phyloP scores from a whole-genome alignment of 2,797 vertebrate genomes.

The Rhinophrynus dorsalis region DNA sequence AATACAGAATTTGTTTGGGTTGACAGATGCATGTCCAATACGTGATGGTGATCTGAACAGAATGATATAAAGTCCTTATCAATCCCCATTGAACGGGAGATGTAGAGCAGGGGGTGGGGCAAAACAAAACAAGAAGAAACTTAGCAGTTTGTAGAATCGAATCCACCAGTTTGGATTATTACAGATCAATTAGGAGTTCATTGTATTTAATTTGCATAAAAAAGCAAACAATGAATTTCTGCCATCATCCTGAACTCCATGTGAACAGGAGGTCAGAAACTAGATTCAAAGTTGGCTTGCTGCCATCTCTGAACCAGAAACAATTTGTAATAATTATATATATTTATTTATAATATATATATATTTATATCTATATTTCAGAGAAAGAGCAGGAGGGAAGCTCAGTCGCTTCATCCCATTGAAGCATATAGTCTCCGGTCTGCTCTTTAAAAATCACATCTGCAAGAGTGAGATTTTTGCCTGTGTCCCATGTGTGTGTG shows the following conservation, averaged over 20 bases:
- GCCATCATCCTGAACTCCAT: slow-evolving; percentile 19
- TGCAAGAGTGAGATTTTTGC: slow-evolving; percentile 19
- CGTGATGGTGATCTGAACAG: slow-evolving; percentile 33
- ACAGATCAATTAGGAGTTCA: slow-evolving; percentile 34
- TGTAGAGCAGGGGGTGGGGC: not conserved
- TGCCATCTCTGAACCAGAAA: slow-evolving; percentile 64
- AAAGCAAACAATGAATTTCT: not conserved
- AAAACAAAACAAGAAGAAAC: slow-evolving; percentile 51
- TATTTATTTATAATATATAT: slow-evolving; percentile 74
- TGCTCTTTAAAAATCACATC: slow-evolving; percentile 32
- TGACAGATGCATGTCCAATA: slow-evolving; percentile 51
- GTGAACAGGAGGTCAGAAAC: slow-evolving; percentile 51
- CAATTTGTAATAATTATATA: slow-evolving; percentile 68
- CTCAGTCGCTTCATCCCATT: slow-evolving; percentile 40
- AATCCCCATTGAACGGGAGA: slow-evolving; percentile 8
- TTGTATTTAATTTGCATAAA: slow-evolving; percentile 7
- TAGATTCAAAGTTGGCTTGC: slow-evolving; percentile 55
- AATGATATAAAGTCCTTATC: slow-evolving; percentile 49
- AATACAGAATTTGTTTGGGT: slow-evolving; percentile 74
- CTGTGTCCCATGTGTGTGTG: not conserved
- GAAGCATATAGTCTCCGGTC: slow-evolving; percentile 29
- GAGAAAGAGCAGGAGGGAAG: slow-evolving; percentile 52
- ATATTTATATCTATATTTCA: slow-evolving; percentile 73
- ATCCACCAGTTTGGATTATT: slow-evolving; percentile 21
- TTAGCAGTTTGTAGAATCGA: slow-evolving; percentile 2